Evolutionary conservation across 2,797 vertebrate species (phyloP).

Genomic region (Pangasius larnaudii): DNA sequence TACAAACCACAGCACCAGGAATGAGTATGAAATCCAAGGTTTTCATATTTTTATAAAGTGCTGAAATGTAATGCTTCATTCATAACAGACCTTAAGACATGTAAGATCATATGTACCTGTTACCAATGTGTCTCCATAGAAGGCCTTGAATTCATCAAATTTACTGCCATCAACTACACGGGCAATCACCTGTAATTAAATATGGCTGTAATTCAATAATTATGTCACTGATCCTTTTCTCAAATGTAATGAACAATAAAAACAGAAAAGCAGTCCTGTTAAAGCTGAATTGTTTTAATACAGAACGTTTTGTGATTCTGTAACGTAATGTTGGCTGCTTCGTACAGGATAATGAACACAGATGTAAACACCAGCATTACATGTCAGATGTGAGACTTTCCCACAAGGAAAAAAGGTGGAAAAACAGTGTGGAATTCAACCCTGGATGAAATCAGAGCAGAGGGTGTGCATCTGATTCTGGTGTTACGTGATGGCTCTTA

Average conservation of each 20-base stretch:
- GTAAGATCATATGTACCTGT: slow-evolving; percentile 80
- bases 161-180: slow-evolving; percentile 97
- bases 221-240: no score
- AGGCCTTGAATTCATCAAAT: slow-evolving; percentile 96
- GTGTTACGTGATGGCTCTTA: neutral
- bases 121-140: slow-evolving; percentile 95
- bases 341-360: neutral
- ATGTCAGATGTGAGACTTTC: neutral
- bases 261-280: neutral
- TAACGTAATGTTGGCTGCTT: neutral
- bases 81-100: neutral
- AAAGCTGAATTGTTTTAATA: neutral
- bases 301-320: neutral
- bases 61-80: neutral
- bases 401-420: neutral
- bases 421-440: neutral
- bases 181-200: slow-evolving; percentile 87
- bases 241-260: neutral
- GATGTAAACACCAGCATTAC: neutral
- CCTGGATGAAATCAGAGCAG: neutral
- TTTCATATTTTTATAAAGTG: neutral
- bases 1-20: neutral
- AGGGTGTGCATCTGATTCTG: neutral
- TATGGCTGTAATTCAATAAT: slow-evolving; percentile 13
- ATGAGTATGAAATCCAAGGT: neutral